A percentile compares a stretch with the other conserved stretches of the same genome.
These are phyloP conservation scores for Irena cyanogastra DNA, from an alignment of 2,113 vertebrate genomes.

Conservation along the genomic window DNA sequence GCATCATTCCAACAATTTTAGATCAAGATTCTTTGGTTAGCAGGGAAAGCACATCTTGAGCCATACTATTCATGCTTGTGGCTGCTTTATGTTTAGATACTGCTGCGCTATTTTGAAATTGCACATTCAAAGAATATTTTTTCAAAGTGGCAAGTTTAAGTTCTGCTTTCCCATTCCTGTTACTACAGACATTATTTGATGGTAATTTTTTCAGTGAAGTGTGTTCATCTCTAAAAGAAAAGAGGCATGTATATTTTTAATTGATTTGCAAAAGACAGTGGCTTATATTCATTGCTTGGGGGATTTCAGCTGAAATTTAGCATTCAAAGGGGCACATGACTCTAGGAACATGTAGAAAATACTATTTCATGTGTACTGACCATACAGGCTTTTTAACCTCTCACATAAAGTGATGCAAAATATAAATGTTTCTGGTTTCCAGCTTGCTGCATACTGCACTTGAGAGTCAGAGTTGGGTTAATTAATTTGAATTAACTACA, in stretches of 20 bases:
- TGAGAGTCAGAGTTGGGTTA: background rate
- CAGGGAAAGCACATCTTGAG: background rate
- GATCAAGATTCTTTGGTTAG: background rate
- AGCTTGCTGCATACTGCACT: background rate
- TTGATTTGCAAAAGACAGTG: background rate
- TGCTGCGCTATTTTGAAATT: background rate
- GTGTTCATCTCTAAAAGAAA: background rate
- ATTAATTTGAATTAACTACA: slow-evolving; percentile 38
- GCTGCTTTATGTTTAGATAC: background rate
- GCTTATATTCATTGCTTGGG: background rate
- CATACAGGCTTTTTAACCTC: background rate
- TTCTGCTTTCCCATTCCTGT: background rate
- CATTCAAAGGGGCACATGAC: background rate
- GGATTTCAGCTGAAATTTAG: background rate
- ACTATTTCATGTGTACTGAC: background rate
- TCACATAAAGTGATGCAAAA: background rate
- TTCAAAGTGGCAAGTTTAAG: background rate
- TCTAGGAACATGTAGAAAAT: background rate
- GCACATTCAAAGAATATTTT: background rate
- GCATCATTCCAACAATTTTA: background rate
- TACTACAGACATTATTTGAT: background rate
- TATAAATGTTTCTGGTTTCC: background rate
- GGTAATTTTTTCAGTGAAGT: background rate
- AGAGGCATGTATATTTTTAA: background rate
- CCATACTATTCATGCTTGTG: background rate